Evolutionary conservation across 2,888 invertebrate species (phyloP).

Genomic region (Acleris holmiana): DNA sequence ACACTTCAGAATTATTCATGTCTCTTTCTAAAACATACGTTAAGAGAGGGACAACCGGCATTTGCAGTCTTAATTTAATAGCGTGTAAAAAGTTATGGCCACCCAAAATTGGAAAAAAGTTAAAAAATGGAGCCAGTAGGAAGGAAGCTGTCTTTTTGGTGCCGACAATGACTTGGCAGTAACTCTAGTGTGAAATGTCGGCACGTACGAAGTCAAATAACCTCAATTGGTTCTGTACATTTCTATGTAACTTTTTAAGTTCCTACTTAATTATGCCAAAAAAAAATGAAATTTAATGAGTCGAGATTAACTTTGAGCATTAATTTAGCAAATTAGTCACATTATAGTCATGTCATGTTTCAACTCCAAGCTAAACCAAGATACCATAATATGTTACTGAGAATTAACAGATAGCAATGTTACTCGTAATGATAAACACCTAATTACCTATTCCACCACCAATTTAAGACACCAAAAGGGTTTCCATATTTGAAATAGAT

Average conservation of each 20-base stretch:
- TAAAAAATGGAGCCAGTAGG: constrained; percentile 45
- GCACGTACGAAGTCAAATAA: not conserved
- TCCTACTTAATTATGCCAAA: no score
- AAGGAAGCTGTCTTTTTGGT: constrained; percentile 59
- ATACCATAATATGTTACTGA: no score
- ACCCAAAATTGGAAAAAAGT: constrained; percentile 49
- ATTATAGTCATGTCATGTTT: no score
- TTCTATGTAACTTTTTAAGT: not conserved
- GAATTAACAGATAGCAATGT: no score
- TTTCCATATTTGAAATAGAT: not conserved
- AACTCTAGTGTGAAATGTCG: constrained; percentile 22
- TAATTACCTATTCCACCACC: no score
- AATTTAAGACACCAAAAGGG: no score
- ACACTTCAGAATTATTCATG: constrained; percentile 17
- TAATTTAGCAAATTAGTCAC: no score
- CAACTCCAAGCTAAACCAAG: no score
- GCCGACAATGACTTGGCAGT: constrained; percentile 65
- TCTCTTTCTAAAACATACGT: constrained; percentile 34
- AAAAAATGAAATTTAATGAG: no score
- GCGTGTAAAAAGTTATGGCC: constrained; percentile 48
- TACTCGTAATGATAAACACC: no score
- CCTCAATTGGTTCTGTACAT: not conserved
- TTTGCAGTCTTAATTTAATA: constrained; percentile 45
- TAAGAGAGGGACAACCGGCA: constrained; percentile 33
- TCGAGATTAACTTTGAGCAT: no score